phyloP scores from a whole-genome alignment of 2,797 vertebrate genomes.

The Melanotaenia trifasciata region DNA sequence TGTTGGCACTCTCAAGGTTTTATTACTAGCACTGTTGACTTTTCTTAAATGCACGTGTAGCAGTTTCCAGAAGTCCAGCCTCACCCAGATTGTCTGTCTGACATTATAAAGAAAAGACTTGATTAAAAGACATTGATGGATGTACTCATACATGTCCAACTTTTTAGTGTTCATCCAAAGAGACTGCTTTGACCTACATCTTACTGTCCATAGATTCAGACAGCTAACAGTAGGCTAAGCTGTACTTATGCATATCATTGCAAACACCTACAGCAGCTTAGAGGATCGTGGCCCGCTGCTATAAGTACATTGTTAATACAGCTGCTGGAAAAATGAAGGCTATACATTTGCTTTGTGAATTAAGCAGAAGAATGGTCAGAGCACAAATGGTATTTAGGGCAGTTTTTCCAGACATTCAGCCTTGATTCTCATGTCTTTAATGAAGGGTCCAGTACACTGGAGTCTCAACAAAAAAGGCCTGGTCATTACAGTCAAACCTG shows the following conservation, averaged over 20 bases:
- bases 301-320: constrained; percentile 40
- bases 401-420: constrained; percentile 37
- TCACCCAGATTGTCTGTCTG: constrained; percentile 40
- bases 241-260: constrained; percentile 60
- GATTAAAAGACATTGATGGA: constrained; percentile 8
- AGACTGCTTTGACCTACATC: constrained; percentile 63
- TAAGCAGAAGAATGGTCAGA: constrained; percentile 33
- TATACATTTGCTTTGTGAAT: constrained; percentile 41
- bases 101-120: constrained; percentile 32
- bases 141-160: constrained; percentile 18
- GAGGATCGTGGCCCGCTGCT: constrained; percentile 39
- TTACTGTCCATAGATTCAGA: constrained; percentile 52
- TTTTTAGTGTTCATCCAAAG: constrained; percentile 34
- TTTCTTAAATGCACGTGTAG: constrained; percentile 32
- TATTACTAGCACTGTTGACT: constrained; percentile 39
- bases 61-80: constrained; percentile 26
- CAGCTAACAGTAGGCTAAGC: constrained; percentile 69
- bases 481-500: constrained; percentile 43
- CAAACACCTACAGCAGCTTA: constrained; percentile 62
- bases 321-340: constrained; percentile 42
- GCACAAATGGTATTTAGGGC: constrained; percentile 53
- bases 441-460: constrained; percentile 25
- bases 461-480: constrained; percentile 45
- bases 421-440: constrained; percentile 53
- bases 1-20: constrained; percentile 45